Evolutionary conservation across 2,888 invertebrate species (phyloP).

Genomic region (Cephus nigrinus): DNA sequence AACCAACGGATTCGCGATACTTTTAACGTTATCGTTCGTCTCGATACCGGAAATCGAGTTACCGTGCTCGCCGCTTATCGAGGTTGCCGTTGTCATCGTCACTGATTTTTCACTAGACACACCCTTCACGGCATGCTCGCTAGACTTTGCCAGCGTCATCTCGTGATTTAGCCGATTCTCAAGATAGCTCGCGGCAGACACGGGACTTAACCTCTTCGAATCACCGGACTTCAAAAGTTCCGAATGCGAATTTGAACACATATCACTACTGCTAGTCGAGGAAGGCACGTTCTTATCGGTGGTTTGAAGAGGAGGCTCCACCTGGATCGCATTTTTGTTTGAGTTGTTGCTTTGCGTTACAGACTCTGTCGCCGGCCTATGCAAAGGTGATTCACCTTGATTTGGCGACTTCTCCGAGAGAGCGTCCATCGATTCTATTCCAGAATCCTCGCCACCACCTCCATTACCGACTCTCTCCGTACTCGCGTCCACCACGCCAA

Average conservation of each 20-base stretch:
- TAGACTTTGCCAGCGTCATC: conserved; percentile 36
- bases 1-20: conserved; percentile 39
- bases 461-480: conserved; percentile 48
- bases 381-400: conserved; percentile 79
- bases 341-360: conserved; percentile 47
- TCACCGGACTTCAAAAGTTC: conserved; percentile 57
- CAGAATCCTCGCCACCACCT: conserved; percentile 85
- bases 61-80: conserved; percentile 29
- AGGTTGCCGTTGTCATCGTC: conserved; percentile 58
- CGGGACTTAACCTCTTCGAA: conserved; percentile 49
- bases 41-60: conserved; percentile 33
- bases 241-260: conserved; percentile 63
- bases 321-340: conserved; percentile 52
- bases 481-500: conserved; percentile 43
- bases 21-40: conserved; percentile 27
- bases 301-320: conserved; percentile 67
- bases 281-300: conserved; percentile 67
- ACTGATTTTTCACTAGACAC: conserved; percentile 44
- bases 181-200: conserved; percentile 49
- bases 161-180: conserved; percentile 52
- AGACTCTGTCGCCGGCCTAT: conserved; percentile 66
- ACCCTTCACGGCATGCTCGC: conserved; percentile 34
- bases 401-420: conserved; percentile 93
- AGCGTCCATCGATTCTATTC: conserved; percentile 94
- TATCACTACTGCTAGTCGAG: conserved; percentile 62